Percentiles rank a stretch among this genome's conserved stretches.
These are phyloP conservation scores for Falcunculus frontatus DNA, from an alignment of 2,113 vertebrate genomes.

Conservation along the genomic window DNA sequence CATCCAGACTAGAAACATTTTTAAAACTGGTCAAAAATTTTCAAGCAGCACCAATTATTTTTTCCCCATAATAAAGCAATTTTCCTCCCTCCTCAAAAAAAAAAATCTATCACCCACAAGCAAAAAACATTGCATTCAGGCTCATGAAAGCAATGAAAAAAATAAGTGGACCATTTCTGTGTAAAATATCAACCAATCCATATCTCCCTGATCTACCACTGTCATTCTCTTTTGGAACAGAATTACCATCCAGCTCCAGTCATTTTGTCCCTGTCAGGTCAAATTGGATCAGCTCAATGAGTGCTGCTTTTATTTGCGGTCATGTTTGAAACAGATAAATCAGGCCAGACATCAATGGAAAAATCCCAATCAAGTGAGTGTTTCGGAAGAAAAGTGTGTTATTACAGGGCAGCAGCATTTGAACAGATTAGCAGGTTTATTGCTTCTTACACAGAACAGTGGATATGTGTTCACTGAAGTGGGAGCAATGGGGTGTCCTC, in stretches of 20 bases:
- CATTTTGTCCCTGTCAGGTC: conserved; percentile 53
- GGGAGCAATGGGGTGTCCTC: not conserved
- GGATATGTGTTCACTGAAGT: not conserved
- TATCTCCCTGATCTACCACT: not conserved
- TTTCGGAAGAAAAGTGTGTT: not conserved
- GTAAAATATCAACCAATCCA: not conserved
- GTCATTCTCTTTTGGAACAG: conserved; percentile 2
- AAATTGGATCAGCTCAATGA: conserved; percentile 39
- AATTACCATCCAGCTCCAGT: conserved; percentile 15
- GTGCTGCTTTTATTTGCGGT: not conserved
- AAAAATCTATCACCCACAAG: not conserved
- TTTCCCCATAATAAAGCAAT: not conserved
- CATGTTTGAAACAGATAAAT: conserved; percentile 47
- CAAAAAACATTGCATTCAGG: not conserved
- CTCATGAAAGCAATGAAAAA: not conserved
- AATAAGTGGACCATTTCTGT: not conserved
- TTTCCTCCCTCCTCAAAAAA: not conserved
- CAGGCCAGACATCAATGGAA: conserved; percentile 36
- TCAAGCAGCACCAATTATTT: not conserved
- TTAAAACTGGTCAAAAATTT: not conserved
- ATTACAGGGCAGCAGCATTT: not conserved
- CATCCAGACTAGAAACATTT: not conserved
- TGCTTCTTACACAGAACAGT: not conserved
- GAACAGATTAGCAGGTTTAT: not conserved
- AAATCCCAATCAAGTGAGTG: conserved; percentile 12